Evolutionary conservation across 1,140 invertebrate species (phyloP), one percentile per base, ranked within the genome.

Genomic region (Apis cerana): DNA sequence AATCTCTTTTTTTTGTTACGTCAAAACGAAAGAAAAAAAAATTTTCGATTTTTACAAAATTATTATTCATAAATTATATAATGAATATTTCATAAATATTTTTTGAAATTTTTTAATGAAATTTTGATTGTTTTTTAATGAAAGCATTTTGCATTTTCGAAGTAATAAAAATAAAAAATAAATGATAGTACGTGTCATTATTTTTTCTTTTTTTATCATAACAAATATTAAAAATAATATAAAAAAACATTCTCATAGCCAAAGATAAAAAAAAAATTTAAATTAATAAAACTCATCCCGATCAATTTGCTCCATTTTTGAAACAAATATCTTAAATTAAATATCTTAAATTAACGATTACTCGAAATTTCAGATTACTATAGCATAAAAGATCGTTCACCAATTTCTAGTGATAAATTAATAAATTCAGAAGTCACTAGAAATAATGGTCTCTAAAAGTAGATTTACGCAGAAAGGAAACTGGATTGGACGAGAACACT

Each of bases 381-480:
- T 5, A 33, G 27, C 23, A 68, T 3, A 19, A 17, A 13, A 1
- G 19, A 5, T 58, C 27, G 21, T 33, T 56, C 21, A 21, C 7
- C 23, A 11, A 56, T 21, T 27, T 8, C 52, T 52, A 27, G 71
- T 54, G 71, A 56, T 21, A 75, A 75, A 64, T 23, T 75, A 27
- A 21, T 11, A 10, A n/a, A 75, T 21, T 8, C 48, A 54, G 17
- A 12, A 3, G 21, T 52, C 59, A n/a, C 27, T 64, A 10, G 59
- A 17, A 27, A 43, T 50, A n/a, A 68, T 33, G 19, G 43, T 2
- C 52, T 85, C 74, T 85, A 69, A 82, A 86, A 82, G 74, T 86
- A 77, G 68, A 81, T 76, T 62, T 72, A 68, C 68, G 68, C 52
- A 23, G 58, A 85, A 86, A 81, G 68, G 62, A 83, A 85, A 83